Conservation (phyloP, 2,113 vertebrate species). For the Entomyzon cyanotis region DNA sequence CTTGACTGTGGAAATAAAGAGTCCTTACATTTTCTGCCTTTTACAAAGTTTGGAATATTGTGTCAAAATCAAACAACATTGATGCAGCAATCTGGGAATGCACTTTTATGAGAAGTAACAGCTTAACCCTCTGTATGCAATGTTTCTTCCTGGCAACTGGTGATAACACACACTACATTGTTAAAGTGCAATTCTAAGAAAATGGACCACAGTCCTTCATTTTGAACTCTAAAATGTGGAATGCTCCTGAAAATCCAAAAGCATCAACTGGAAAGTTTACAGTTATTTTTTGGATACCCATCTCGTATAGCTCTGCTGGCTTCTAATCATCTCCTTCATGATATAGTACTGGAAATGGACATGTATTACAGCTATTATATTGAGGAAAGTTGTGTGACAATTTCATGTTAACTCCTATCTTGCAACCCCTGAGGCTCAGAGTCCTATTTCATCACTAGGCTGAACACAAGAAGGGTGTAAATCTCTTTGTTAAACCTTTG, state of each 20-base stretch:
- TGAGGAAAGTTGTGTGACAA: neutral
- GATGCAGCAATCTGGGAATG: neutral
- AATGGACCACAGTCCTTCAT: neutral
- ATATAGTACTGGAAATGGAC: neutral
- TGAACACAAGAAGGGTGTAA: neutral
- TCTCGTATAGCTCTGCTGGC: neutral
- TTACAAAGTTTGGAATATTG: neutral
- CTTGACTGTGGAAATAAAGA: neutral
- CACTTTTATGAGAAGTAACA: neutral
- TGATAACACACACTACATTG: neutral
- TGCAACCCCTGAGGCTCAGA: neutral
- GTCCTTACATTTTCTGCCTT: neutral
- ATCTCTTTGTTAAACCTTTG: neutral
- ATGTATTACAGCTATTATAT: neutral
- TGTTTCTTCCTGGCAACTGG: neutral
- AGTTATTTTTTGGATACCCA: neutral
- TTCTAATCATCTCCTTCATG: neutral
- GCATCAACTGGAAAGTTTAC: neutral
- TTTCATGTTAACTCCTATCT: neutral
- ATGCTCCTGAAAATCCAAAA: neutral
- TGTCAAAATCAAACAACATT: neutral
- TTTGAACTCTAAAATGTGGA: neutral
- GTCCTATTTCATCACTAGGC: neutral
- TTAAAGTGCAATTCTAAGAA: neutral
- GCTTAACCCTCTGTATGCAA: accelerated